Evolutionary conservation across 2,888 invertebrate species (phyloP).

Genomic region (Nematopogon swammerdamellus): DNA sequence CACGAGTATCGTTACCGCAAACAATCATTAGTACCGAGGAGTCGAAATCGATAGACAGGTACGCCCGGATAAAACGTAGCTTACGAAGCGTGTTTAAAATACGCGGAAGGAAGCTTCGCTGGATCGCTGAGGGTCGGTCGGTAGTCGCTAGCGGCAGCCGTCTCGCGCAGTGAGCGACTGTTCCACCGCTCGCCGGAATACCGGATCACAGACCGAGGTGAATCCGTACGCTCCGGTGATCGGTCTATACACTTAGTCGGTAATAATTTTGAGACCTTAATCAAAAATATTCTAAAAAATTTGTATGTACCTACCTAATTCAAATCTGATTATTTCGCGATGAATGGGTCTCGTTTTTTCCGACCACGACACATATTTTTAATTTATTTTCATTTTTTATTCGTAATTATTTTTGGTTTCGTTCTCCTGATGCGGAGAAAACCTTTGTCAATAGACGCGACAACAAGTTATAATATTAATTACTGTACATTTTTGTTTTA

Average conservation of each 20-base stretch:
- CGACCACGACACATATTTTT: neutral
- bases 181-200: neutral
- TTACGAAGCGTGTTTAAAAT: neutral
- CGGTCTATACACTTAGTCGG: neutral
- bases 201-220: too few relatives aligned
- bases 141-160: neutral
- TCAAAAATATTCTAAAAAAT: neutral
- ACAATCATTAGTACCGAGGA: too few relatives aligned
- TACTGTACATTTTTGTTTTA: too few relatives aligned
- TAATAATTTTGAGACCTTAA: neutral
- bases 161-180: neutral
- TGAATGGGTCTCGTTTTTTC: neutral
- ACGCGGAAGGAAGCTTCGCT: neutral
- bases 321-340: neutral
- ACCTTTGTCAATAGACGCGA: too few relatives aligned
- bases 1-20: constrained; percentile 7
- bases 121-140: neutral
- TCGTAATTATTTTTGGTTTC: too few relatives aligned
- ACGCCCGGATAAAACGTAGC: neutral
- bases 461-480: too few relatives aligned
- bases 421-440: too few relatives aligned
- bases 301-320: neutral
- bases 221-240: too few relatives aligned
- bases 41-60: too few relatives aligned
- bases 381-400: neutral